These are phyloP conservation scores for Formicarius rufipectus DNA, from an alignment of 2,113 vertebrate species.

Conservation along the genomic window DNA sequence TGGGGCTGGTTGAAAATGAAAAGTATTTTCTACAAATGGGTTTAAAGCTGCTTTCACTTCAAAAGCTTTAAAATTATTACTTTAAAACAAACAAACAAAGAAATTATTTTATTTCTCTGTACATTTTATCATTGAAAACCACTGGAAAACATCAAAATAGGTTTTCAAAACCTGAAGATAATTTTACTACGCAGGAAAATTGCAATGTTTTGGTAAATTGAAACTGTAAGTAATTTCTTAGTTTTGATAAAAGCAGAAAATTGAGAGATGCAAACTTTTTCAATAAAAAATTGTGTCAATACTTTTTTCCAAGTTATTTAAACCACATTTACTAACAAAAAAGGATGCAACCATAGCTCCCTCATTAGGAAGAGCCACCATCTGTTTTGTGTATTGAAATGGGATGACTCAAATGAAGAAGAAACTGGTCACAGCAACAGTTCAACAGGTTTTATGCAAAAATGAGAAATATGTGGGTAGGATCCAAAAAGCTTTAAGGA, in stretches of 20 bases:
- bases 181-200: not conserved
- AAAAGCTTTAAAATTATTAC: not conserved
- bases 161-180: not conserved
- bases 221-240: not conserved
- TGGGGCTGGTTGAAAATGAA: not conserved
- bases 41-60: not conserved
- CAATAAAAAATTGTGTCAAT: not conserved
- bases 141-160: not conserved
- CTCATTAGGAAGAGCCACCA: not conserved
- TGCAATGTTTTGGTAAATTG: not conserved
- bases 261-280: not conserved
- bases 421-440: not conserved
- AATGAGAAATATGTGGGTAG: not conserved
- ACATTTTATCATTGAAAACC: not conserved
- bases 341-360: not conserved
- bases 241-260: not conserved
- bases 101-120: not conserved
- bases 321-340: not conserved
- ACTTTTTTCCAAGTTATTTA: not conserved
- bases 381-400: constrained; percentile 1
- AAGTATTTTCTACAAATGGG: not conserved
- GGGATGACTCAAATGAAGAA: constrained; percentile 3
- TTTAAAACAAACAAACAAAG: not conserved
- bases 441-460: constrained; percentile 28
- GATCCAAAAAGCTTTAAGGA: not conserved